Conservation (phyloP, 2,888 invertebrate genomes). For the Deilephila porcellus region DNA sequence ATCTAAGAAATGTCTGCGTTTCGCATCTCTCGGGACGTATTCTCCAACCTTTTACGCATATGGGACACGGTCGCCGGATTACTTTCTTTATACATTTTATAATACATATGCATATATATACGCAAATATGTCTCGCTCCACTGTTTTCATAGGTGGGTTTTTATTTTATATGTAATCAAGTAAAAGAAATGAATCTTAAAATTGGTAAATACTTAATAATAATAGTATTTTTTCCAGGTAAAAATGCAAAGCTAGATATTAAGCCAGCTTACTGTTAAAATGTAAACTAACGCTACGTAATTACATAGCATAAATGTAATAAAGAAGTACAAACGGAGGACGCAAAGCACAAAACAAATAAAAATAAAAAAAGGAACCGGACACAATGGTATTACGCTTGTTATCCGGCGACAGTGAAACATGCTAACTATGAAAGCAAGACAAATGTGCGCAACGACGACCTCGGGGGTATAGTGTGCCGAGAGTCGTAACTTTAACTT, state of each 20-base stretch:
- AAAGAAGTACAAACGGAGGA: not conserved
- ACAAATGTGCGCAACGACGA: not conserved
- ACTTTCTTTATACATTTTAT: not conserved
- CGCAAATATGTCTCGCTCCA: no score
- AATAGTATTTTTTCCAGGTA: not conserved
- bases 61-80: not conserved
- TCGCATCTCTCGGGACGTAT: not conserved
- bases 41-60: not conserved
- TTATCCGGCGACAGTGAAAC: conserved; percentile 4
- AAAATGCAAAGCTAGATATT: not conserved
- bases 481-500: not conserved
- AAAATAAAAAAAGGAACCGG: not conserved
- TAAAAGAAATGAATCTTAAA: not conserved
- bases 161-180: no score
- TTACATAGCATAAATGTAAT: not conserved
- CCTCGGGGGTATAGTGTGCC: not conserved
- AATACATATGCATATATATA: not conserved
- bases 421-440: conserved; percentile 4
- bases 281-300: not conserved
- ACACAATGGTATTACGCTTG: not conserved
- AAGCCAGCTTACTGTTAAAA: no score
- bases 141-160: no score
- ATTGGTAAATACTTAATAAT: not conserved
- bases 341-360: not conserved
- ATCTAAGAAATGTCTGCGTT: not conserved